Evolutionary conservation across 2,113 vertebrate species (phyloP).

Genomic region (Gadus chalcogrammus): DNA sequence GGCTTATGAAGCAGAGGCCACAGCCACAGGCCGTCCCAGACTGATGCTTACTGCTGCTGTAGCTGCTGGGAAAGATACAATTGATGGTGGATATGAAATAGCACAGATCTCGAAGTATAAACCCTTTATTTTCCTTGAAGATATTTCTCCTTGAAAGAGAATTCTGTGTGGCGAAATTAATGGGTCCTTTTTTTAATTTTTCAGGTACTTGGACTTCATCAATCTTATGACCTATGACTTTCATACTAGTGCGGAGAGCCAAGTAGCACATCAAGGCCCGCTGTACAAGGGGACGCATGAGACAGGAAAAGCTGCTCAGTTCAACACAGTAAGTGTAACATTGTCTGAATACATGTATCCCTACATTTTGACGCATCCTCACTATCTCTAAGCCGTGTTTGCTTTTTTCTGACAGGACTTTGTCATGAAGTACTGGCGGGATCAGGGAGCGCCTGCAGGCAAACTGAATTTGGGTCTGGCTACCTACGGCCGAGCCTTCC

Average conservation of each 20-base stretch:
- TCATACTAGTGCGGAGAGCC: conserved; percentile 69
- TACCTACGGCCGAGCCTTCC: conserved; percentile 74
- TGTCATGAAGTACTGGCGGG: conserved; percentile 74
- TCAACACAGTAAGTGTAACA: conserved; percentile 67
- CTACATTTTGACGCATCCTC: too few species aligned
- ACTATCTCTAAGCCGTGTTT: too few species aligned
- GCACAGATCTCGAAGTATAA: conserved; percentile 68
- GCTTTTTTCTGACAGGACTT: conserved; percentile 55
- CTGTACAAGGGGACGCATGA: conserved; percentile 66
- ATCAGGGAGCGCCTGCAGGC: conserved; percentile 66
- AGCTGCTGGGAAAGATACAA: conserved; percentile 52
- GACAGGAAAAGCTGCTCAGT: conserved; percentile 30
- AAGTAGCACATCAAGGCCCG: conserved; percentile 77
- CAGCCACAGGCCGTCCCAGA: conserved; percentile 34
- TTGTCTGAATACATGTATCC: too few species aligned
- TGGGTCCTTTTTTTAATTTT: background rate
- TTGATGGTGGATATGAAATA: conserved; percentile 74
- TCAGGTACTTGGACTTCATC: conserved; percentile 75
- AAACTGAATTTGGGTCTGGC: conserved; percentile 81
- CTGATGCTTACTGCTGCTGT: conserved; percentile 76
- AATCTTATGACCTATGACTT: conserved; percentile 82
- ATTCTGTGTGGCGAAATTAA: background rate
- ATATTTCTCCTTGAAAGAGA: background rate
- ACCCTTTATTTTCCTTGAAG: background rate
- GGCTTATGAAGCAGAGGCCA: conserved; percentile 66